These are phyloP conservation scores for Geophilus truncorum DNA, from an alignment of 2,888 invertebrate species.

Conservation along the genomic window DNA sequence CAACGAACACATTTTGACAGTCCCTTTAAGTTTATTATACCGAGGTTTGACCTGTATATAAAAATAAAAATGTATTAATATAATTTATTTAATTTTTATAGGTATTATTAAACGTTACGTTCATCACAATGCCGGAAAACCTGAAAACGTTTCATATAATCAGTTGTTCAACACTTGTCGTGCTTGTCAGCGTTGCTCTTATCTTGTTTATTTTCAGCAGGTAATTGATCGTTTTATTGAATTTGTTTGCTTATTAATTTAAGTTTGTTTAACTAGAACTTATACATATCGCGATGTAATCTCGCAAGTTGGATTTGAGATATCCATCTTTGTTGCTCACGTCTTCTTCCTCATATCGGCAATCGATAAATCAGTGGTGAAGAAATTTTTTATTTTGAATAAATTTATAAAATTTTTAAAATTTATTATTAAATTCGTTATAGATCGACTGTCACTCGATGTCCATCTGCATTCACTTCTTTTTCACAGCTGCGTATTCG, in stretches of 20 bases:
- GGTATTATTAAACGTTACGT: too few relatives aligned
- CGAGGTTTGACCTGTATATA: too few relatives aligned
- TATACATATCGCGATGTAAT: not conserved
- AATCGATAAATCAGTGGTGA: not conserved
- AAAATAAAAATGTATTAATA: too few relatives aligned
- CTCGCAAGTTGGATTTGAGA: not conserved
- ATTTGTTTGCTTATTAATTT: too few relatives aligned
- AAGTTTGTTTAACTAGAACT: too few relatives aligned
- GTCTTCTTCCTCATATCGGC: not conserved
- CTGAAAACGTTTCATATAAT: slow-evolving; percentile 7
- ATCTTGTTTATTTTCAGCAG: not conserved
- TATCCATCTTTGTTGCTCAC: not conserved
- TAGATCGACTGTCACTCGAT: not conserved
- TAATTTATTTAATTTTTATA: too few relatives aligned
- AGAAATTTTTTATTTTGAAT: too few relatives aligned
- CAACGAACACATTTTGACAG: too few relatives aligned
- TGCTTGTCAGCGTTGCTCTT: not conserved
- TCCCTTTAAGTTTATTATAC: too few relatives aligned
- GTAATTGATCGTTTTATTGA: not conserved
- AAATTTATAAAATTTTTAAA: too few relatives aligned
- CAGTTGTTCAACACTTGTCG: slow-evolving; percentile 14
- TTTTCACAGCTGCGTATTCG: not conserved
- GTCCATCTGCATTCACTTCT: slow-evolving; percentile 17
- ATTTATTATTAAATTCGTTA: not conserved
- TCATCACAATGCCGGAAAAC: not conserved